Conservation (phyloP, 2,797 vertebrate species). For the Gymnoscopelus microlampas region DNA sequence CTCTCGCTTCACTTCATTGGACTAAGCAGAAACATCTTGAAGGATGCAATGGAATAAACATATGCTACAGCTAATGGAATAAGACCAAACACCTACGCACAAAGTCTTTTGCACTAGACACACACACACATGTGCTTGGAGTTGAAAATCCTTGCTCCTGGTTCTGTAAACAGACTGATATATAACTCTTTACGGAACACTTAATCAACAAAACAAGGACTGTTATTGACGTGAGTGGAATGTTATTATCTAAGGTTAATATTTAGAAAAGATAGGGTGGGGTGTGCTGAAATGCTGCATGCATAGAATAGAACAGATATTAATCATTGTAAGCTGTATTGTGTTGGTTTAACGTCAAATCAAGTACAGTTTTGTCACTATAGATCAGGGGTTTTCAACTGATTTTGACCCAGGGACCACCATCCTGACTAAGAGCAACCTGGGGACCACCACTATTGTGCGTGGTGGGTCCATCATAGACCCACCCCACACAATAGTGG, state of each 20-base stretch:
- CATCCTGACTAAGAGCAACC: no score
- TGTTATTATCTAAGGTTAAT: conserved; percentile 53
- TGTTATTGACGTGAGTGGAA: conserved; percentile 65
- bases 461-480: no score
- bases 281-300: conserved; percentile 2
- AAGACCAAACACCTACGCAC: background rate
- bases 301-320: conserved; percentile 15
- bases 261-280: conserved; percentile 41
- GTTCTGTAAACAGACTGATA: conserved; percentile 49
- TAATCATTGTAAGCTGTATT: conserved; percentile 31
- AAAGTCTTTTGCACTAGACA: conserved; percentile 11
- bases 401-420: no score
- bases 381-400: no score
- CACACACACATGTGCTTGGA: background rate
- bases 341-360: conserved; percentile 42
- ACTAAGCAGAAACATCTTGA: conserved; percentile 18
- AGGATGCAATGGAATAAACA: conserved; percentile 24
- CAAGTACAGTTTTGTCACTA: conserved; percentile 21
- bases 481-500: no score
- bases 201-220: conserved; percentile 52
- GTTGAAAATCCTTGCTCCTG: conserved; percentile 22
- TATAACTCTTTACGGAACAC: conserved; percentile 36
- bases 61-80: background rate
- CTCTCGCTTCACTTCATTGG: conserved; percentile 1
- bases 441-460: no score